Base-by-base conservation (phyloP, 2,113 vertebrate species). In the Paramormyrops kingsleyae region DNA sequence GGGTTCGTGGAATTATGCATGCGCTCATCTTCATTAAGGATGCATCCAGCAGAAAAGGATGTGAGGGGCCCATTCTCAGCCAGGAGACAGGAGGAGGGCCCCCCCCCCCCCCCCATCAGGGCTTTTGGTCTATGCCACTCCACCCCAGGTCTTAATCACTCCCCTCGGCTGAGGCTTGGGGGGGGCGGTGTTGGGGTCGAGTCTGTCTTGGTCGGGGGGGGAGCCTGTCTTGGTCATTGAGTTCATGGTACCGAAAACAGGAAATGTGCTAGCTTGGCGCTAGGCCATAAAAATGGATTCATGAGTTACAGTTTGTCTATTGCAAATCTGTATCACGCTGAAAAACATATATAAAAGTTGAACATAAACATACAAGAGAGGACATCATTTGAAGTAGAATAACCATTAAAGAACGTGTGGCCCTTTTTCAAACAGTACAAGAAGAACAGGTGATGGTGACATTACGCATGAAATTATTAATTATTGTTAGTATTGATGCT, bases 81-180 rank as follows among this genome's bases (percentile, higher is more conserved):
- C 80, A 87, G 83, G 87, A 89, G 87, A 62, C 62, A 66, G 87
- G 83, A 80, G 90, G 87, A 87, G 50, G 62, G 49, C n/a, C n/a
- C n/a, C n/a, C n/a, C n/a, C n/a, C n/a, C n/a, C n/a, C n/a, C n/a
- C n/a, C n/a, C n/a, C n/a, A n/a, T 53, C 90, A 89, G 83, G 80
- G 88, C 87, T 90, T 89, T 83, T 52, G 89, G 70, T 15, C 88
- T 90, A 90, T 86, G 88, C 88, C 83, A 87, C 89, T 91, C 90
- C 42, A 80, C 39, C 42, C 74, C 89, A 89, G 83, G 88, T 93
- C 92, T 93, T 92, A 92, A 92, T 94, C 92, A 92, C 87, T 83
- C 92, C 31, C 59, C 91, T 88, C 62, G 90, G 35, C 74, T 39
- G 91, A 88, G 49, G 35, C 89, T 39, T 53, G 90, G 35, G 83